A percentile compares a stretch with the other conserved stretches of the same genome.
Evolutionary conservation across 1,140 invertebrate species (phyloP).

Genomic region (Procambarus clarkii): DNA sequence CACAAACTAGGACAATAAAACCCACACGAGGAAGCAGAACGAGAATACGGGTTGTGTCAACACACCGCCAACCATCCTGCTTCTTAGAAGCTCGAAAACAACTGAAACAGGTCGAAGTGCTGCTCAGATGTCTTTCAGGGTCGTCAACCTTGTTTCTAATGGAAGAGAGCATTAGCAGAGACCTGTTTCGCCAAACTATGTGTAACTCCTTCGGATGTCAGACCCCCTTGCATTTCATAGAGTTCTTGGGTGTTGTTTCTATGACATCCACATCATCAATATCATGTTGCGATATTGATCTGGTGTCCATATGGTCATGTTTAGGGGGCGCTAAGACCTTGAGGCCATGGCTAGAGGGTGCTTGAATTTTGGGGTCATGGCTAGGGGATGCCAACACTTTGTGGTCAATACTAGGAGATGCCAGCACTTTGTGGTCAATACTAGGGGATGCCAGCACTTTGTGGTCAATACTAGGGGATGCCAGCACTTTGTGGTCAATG

Average conservation of each 20-base stretch:
- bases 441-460: too few relatives aligned
- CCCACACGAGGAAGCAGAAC: not conserved
- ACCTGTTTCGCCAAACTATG: not conserved
- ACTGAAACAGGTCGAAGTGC: not conserved
- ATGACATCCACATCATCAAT: not conserved
- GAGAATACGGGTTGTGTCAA: not conserved
- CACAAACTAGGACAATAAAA: not conserved
- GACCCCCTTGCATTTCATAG: slow-evolving; percentile 23
- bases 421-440: too few relatives aligned
- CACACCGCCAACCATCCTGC: not conserved
- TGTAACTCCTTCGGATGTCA: slow-evolving; percentile 5
- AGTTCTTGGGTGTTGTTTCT: slow-evolving; percentile 11
- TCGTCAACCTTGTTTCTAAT: slow-evolving; percentile 32
- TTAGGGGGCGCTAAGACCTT: too few relatives aligned
- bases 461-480: too few relatives aligned
- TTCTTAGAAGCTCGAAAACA: not conserved
- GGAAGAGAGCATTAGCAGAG: slow-evolving; percentile 46
- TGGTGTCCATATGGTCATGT: not conserved
- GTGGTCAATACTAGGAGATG: too few relatives aligned
- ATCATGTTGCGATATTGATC: slow-evolving; percentile 2
- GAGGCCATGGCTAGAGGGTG: too few relatives aligned
- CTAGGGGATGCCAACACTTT: too few relatives aligned
- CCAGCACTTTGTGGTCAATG: too few relatives aligned
- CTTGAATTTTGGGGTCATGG: too few relatives aligned
- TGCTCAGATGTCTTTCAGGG: not conserved